Conservation (phyloP, 2,888 invertebrate species). For the Cataglyphis livida region DNA sequence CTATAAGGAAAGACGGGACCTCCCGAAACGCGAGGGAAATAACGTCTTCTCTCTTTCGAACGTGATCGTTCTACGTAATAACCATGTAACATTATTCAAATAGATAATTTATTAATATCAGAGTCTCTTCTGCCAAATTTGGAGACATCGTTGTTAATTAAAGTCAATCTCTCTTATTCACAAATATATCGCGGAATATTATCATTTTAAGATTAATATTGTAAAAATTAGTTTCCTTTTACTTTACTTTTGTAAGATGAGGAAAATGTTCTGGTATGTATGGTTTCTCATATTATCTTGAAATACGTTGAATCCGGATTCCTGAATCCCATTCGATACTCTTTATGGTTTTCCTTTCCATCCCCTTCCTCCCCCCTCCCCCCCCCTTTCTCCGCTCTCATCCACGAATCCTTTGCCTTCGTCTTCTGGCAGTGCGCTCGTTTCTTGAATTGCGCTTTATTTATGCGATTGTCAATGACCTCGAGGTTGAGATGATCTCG, state of each 20-base stretch:
- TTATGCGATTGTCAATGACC: constrained; percentile 50
- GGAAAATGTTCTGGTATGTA: background rate
- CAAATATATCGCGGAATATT: background rate
- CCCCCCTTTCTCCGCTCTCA: background rate
- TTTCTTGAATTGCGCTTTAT: constrained; percentile 46
- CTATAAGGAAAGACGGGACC: background rate
- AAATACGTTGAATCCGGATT: constrained; percentile 20
- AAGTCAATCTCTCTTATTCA: background rate
- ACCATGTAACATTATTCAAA: background rate
- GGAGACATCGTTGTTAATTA: background rate
- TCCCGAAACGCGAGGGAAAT: background rate
- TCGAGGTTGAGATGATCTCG: constrained; percentile 52
- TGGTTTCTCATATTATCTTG: background rate
- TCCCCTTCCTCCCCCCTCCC: background rate
- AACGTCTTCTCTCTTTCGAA: background rate
- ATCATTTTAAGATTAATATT: background rate
- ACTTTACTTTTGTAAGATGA: background rate
- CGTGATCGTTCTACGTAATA: background rate
- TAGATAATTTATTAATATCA: background rate
- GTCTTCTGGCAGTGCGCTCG: constrained; percentile 1
- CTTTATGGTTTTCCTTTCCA: background rate
- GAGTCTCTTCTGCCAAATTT: background rate
- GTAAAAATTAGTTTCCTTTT: background rate
- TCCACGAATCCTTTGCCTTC: background rate
- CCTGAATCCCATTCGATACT: background rate